Base-by-base conservation (phyloP, 2,888 invertebrate genomes). In the Helobdella robusta region DNA sequence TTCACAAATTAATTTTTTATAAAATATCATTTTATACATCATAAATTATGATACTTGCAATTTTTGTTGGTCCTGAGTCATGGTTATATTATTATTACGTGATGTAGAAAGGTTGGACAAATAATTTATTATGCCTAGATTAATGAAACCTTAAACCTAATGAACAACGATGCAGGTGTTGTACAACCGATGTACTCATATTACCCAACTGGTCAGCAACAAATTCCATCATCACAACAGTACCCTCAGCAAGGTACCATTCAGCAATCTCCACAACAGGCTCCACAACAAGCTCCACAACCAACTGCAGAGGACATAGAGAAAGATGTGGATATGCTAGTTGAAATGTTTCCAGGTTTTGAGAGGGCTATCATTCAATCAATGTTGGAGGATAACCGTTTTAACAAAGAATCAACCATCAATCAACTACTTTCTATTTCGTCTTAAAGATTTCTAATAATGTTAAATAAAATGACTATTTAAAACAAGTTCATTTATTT, bases 351-450 rank as follows among this genome's bases (percentile, higher is more conserved):
- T 62, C 62, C 62, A 34, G 15, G 30, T 25, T 44, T 62, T 8
- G 62, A 62, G 34, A 46, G 34, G n/a, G 2, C 50, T 23, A 44
- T 46, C 23, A 62, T 62, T 30, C 46, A 62, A 32, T 46, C 62
- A 18, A 50, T 62, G 34, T 20, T 62, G 0, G 32, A 2, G 28
- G 30, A 36, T 25, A 62, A 62, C 50, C 28, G 32, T 20, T 30
- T 50, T 28, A 46, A 62, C 50, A 62, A 62, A 30, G 62, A 62
- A 48, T 32, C 50, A n/a, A 30, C 62, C 48, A 62, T 62, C 46
- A 62, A 62, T 35, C 62, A 62, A 62, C 62, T 62, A 1, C 62
- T 62, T 44, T 20, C 40, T 35, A 28, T 62, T 46, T 46, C 62
- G 25, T 62, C 62, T 11, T 62, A 48, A 32, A 44, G 34, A n/a